A percentile compares a stretch with the other conserved stretches of the same genome.
These are phyloP conservation scores for Cricetomys ansorgei DNA, from an alignment of 2,113 vertebrate species.

Conservation along the genomic window DNA sequence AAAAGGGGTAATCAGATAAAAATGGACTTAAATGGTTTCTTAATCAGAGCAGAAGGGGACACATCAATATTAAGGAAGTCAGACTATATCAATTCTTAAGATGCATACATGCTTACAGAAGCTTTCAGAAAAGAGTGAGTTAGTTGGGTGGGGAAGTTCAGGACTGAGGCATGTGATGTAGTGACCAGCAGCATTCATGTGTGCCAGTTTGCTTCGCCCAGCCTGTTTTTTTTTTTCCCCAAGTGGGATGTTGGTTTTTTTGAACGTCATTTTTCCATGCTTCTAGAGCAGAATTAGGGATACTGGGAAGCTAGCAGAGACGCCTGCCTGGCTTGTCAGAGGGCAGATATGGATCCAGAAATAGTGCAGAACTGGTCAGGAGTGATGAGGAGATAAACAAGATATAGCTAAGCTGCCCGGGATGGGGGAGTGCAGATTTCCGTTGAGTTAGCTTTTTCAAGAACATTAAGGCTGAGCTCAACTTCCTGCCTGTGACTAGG, in stretches of 20 bases:
- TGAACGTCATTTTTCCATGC: not conserved
- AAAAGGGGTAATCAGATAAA: slow-evolving; percentile 1
- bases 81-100: not conserved
- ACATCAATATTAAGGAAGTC: slow-evolving; percentile 27
- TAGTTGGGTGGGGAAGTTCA: not conserved
- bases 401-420: not conserved
- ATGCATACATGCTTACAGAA: not conserved
- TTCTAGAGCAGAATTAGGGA: slow-evolving; percentile 6
- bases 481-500: not conserved
- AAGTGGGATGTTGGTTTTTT: slow-evolving; percentile 25
- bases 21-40: slow-evolving; percentile 25
- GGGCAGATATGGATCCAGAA: slow-evolving; percentile 48
- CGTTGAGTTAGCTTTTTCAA: slow-evolving; percentile 7
- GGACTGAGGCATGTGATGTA: not conserved
- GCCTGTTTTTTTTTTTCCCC: not conserved
- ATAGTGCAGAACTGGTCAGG: slow-evolving; percentile 34
- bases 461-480: not conserved
- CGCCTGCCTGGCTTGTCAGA: not conserved
- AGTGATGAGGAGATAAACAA: slow-evolving; percentile 26
- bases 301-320: slow-evolving; percentile 45
- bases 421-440: not conserved
- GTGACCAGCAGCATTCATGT: not conserved
- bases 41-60: not conserved
- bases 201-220: not conserved
- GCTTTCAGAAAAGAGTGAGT: not conserved